Evolutionary conservation across 2,797 vertebrate species (phyloP), one percentile per base, ranked within the genome.

Genomic region (Scomberomorus guttatus): DNA sequence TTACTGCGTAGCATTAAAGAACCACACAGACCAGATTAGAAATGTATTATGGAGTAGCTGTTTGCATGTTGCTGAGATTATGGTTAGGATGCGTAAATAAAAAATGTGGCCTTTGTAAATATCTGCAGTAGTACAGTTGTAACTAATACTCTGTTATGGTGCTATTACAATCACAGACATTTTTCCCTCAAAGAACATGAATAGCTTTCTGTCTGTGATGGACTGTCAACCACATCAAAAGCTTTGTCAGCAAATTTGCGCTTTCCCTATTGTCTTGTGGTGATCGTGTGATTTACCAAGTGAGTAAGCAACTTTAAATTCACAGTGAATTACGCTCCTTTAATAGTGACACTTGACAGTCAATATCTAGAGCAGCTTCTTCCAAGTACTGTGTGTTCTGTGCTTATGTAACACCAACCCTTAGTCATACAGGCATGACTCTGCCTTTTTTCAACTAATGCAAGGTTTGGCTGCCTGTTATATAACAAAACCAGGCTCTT

Each of bases 341-440:
- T 66, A 14, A 61, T 66, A 55, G 54, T 59, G 67, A 29, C 67
- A 72, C 52, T 77, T 83, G 66, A 56, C 44, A 72, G 68, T 60
- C 50, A 64, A 65, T 51, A 77, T 71, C 14, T 39, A 22, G 39
- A 75, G 60, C 62, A 69, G 63, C 17, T 42, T 79, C 77, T 78
- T 77, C 57, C 55, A 25, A 20, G 74, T 51, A 71, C 77, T 77
- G 55, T 48, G 59, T 87, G 76, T 80, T 77, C 24, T 59, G 25
- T 51, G 60, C 85, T 94, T 95, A 93, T 90, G 75, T 92, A 94
- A 94, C 76, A 72, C 37, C 77, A 68, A 24, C 58, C 44, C 75
- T 94, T 89, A 90, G 89, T 93, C 86, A 93, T 56, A 64, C 34
- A 79, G 48, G 80, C 82, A 82, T 71, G 54, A 63, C 69, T 76